Evolutionary conservation across 1,140 invertebrate genomes (phyloP).

Genomic region (Hycleus phaleratus): DNA sequence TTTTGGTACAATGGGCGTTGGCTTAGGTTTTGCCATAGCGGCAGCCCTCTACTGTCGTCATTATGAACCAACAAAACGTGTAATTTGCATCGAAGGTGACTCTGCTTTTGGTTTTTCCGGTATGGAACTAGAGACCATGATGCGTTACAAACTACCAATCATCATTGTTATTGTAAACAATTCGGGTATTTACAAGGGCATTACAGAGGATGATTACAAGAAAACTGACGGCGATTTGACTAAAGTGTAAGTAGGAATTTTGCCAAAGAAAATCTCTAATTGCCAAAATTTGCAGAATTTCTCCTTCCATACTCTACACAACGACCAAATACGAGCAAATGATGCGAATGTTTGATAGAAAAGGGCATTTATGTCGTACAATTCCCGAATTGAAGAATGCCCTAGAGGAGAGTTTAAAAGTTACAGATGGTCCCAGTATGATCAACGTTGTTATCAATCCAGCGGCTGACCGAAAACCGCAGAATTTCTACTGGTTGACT

Average conservation of each 20-base stretch:
- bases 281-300: constrained; percentile 51
- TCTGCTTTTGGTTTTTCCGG: constrained; percentile 96
- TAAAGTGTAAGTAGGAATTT: constrained; percentile 47
- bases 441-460: constrained; percentile 90
- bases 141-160: constrained; percentile 86
- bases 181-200: constrained; percentile 86
- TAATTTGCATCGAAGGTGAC: constrained; percentile 87
- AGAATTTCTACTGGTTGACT: constrained; percentile 85
- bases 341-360: constrained; percentile 74
- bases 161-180: constrained; percentile 92
- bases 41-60: constrained; percentile 84
- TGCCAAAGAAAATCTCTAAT: constrained; percentile 15
- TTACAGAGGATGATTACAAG: constrained; percentile 67
- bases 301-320: constrained; percentile 69
- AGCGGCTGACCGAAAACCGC: constrained; percentile 79
- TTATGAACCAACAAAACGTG: constrained; percentile 67
- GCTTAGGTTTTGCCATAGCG: constrained; percentile 83
- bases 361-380: constrained; percentile 70
- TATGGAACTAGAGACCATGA: constrained; percentile 96
- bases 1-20: constrained; percentile 93
- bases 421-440: constrained; percentile 68
- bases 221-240: constrained; percentile 61
- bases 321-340: constrained; percentile 83
- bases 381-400: constrained; percentile 66
- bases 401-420: constrained; percentile 56